These are phyloP conservation scores for Mionectes macconnelli DNA, from an alignment of 2,113 vertebrate genomes.

Conservation along the genomic window DNA sequence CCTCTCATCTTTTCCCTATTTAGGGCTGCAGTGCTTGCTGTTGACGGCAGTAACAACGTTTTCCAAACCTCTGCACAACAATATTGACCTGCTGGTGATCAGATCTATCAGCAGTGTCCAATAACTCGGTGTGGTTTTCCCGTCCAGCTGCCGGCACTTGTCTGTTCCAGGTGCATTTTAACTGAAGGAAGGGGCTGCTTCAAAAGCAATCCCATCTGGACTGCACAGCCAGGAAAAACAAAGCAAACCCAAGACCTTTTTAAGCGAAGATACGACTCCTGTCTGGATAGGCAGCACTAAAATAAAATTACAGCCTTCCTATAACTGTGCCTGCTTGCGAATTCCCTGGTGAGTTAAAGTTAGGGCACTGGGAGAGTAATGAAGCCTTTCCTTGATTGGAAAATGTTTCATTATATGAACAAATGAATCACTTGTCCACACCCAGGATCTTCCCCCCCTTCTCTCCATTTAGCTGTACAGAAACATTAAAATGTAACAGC, in stretches of 20 bases:
- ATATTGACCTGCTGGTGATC: background rate
- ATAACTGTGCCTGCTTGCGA: background rate
- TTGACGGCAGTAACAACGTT: background rate
- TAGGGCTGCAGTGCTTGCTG: background rate
- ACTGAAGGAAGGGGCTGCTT: conserved; percentile 17
- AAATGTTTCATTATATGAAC: conserved; percentile 64
- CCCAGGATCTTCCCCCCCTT: conserved; percentile 12
- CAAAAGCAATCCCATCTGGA: conserved; percentile 28
- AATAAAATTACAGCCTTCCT: conserved; percentile 47
- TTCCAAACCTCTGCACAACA: conserved; percentile 12
- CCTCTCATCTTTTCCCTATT: background rate
- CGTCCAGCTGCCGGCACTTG: background rate
- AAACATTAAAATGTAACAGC: conserved; percentile 60
- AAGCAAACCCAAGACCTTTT: background rate
- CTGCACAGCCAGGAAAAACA: background rate
- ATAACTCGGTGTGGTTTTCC: background rate
- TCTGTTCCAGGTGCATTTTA: background rate
- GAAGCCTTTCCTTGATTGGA: conserved; percentile 50
- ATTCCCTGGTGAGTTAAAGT: background rate
- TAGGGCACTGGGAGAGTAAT: conserved; percentile 33
- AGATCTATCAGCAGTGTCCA: background rate
- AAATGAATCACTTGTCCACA: conserved; percentile 69
- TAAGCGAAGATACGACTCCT: conserved; percentile 32
- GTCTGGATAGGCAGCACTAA: conserved; percentile 16
- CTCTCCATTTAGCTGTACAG: conserved; percentile 35